Conservation (phyloP, 2,113 vertebrate genomes). For the cattle (Bos taurus) region DNA sequence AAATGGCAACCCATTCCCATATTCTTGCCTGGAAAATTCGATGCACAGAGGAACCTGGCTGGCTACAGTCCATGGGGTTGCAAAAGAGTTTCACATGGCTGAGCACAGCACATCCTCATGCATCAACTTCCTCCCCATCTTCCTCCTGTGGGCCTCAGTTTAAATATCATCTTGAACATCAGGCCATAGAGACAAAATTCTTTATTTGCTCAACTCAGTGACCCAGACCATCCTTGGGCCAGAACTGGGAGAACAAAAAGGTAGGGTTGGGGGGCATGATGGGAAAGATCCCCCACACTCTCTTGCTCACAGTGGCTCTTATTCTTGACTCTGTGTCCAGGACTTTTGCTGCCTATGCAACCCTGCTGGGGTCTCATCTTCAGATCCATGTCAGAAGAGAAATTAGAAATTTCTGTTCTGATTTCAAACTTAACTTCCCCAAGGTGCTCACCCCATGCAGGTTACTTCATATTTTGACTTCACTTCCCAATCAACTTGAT, state of each 20-base stretch:
- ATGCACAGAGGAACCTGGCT: background rate
- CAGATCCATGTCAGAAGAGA: background rate
- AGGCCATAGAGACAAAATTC: background rate
- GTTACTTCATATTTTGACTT: background rate
- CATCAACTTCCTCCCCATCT: background rate
- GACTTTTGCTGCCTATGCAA: background rate
- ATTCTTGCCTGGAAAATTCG: background rate
- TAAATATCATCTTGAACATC: background rate
- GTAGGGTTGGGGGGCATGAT: fast-evolving
- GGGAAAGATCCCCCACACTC: background rate
- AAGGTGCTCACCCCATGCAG: background rate
- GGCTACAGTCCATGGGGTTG: background rate
- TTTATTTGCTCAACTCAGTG: background rate
- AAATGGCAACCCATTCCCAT: background rate
- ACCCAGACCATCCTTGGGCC: background rate
- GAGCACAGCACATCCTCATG: background rate
- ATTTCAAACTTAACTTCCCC: background rate
- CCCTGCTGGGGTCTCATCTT: no score
- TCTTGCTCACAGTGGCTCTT: background rate
- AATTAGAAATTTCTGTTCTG: background rate
- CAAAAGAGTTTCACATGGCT: background rate
- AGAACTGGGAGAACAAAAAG: background rate
- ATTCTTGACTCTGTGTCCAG: background rate
- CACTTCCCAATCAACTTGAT: background rate
- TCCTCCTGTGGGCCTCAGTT: background rate